Conservation (phyloP, 37 sponge, comb jelly and placozoan genomes). For the Aplysina aerophoba region DNA sequence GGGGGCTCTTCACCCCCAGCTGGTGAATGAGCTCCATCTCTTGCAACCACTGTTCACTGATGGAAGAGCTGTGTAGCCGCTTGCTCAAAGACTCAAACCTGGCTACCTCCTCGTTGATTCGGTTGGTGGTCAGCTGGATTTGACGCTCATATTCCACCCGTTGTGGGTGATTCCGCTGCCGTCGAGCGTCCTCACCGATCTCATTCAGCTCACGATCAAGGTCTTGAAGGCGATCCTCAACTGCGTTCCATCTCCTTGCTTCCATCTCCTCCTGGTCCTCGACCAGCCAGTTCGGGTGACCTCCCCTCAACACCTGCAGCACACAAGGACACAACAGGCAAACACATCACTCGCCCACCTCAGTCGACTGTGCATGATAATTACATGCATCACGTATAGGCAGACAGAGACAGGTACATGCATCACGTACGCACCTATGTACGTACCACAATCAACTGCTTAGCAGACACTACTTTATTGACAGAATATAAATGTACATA, state of each 20-base stretch:
- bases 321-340: background rate
- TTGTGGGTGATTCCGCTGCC: conserved; percentile 7
- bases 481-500: background rate
- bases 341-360: background rate
- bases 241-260: background rate
- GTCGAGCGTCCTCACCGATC: conserved; percentile 2
- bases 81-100: conserved; percentile 4
- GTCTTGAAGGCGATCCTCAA: conserved; percentile 8
- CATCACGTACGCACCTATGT: too few species aligned
- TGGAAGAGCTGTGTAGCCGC: background rate
- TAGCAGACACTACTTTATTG: background rate
- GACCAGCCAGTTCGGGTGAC: conserved; percentile 27
- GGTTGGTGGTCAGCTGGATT: background rate
- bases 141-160: background rate
- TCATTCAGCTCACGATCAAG: conserved; percentile 41
- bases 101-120: conserved; percentile 2
- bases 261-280: conserved; percentile 12
- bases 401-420: too few species aligned
- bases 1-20: background rate
- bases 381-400: too few species aligned
- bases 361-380: background rate
- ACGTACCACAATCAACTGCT: background rate
- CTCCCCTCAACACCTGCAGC: conserved; percentile 8
- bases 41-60: conserved; percentile 35
- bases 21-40: conserved; percentile 65